A percentile compares a stretch with the other conserved stretches of the same genome.
phyloP scores from a whole-genome alignment of 2,113 vertebrate species.

The Petromus typicus region DNA sequence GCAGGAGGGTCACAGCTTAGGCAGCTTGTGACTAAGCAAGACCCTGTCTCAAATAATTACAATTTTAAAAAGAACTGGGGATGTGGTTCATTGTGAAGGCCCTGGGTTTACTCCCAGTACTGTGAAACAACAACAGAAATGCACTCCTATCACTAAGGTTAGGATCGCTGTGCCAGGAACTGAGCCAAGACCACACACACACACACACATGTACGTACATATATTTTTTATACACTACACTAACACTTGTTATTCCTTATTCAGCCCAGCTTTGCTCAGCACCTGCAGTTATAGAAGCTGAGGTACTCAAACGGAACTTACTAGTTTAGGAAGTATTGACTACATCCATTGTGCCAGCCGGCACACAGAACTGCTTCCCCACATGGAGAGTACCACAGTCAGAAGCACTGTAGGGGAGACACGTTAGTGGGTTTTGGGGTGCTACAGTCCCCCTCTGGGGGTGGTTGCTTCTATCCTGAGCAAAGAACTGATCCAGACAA shows the following conservation, averaged over 20 bases:
- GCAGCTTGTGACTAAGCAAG: not conserved
- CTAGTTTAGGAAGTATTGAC: accelerated
- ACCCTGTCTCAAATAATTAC: not conserved
- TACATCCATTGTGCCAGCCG: not conserved
- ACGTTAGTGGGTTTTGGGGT: not conserved
- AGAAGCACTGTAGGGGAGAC: not conserved
- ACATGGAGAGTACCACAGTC: not conserved
- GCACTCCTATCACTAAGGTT: not conserved
- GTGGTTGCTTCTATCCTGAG: not conserved
- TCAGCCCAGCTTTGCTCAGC: accelerated
- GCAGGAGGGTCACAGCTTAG: not conserved
- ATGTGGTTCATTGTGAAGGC: not conserved
- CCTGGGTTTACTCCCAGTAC: not conserved
- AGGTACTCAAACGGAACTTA: not conserved
- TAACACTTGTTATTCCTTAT: no score
- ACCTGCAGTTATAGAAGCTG: not conserved
- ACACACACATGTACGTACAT: no score
- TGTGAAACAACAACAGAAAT: not conserved
- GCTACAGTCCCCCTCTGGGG: not conserved
- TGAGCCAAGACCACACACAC: not conserved
- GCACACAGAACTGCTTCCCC: not conserved
- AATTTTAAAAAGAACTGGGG: not conserved
- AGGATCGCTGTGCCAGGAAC: not conserved
- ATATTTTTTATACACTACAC: not conserved
- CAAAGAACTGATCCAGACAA: not conserved